A percentile compares a stretch with the other conserved stretches of the same genome.
Evolutionary conservation across 37 sponge, comb jelly and placozoan species (phyloP).

Genomic region (Cladorhizidae sp.): DNA sequence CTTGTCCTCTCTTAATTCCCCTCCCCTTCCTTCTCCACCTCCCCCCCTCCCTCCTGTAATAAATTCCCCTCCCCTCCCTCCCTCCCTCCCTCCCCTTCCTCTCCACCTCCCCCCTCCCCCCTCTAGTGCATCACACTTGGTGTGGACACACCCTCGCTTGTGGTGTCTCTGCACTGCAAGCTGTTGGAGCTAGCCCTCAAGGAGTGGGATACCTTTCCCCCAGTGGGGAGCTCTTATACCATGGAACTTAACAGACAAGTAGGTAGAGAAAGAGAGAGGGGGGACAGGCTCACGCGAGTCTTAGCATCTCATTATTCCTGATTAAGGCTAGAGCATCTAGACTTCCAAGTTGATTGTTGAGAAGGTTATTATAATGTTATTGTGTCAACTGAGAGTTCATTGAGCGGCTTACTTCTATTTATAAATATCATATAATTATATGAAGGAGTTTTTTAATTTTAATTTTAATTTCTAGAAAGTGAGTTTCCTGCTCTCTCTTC

Average conservation of each 20-base stretch:
- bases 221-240: conserved; percentile 37
- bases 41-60: not conserved
- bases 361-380: too few relatives aligned
- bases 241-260: conserved; percentile 41
- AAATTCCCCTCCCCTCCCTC: not conserved
- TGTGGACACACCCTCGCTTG: not conserved
- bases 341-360: too few relatives aligned
- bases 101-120: not conserved
- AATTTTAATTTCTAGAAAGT: too few relatives aligned
- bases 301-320: too few relatives aligned
- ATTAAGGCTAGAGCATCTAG: too few relatives aligned
- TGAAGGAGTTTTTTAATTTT: too few relatives aligned
- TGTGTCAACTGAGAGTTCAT: too few relatives aligned
- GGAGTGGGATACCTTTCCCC: conserved; percentile 28
- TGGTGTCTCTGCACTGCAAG: conserved; percentile 17
- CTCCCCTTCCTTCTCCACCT: not conserved
- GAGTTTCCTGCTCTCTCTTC: too few relatives aligned
- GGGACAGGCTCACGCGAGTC: too few relatives aligned
- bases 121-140: not conserved
- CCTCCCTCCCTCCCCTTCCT: not conserved
- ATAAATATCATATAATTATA: too few relatives aligned
- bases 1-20: not conserved
- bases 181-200: conserved; percentile 32
- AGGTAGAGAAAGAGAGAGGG: not conserved
- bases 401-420: too few relatives aligned